Percentiles rank a stretch among this genome's conserved stretches.
Conservation (phyloP, 2,113 vertebrate species). For the Crotophaga sulcirostris region DNA sequence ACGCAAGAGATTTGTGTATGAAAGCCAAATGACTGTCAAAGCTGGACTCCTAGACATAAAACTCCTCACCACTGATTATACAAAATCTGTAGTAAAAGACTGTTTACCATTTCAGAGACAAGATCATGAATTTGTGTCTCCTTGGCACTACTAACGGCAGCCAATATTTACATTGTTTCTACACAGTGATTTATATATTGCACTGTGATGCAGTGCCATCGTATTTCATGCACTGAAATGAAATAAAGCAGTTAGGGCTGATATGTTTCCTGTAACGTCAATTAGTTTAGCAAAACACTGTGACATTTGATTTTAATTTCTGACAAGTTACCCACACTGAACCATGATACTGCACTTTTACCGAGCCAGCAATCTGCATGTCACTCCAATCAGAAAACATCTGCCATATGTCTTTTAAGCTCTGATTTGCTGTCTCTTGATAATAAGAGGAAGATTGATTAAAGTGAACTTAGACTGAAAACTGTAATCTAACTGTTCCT, state of each 20-base stretch:
- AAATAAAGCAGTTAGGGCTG: not conserved
- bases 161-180: not conserved
- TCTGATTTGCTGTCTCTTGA: not conserved
- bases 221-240: not conserved
- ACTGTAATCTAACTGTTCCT: not conserved
- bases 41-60: not conserved
- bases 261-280: not conserved
- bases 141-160: not conserved
- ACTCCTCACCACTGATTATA: not conserved
- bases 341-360: not conserved
- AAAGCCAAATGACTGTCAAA: not conserved
- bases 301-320: not conserved
- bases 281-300: not conserved
- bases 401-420: not conserved
- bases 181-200: not conserved
- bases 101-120: not conserved
- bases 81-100: not conserved
- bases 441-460: not conserved
- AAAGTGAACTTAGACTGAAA: not conserved
- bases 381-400: not conserved
- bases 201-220: not conserved
- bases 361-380: not conserved
- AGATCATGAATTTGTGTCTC: not conserved
- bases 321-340: not conserved
- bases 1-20: not conserved